Percentiles rank a stretch among this genome's conserved stretches.
phyloP scores from a whole-genome alignment of 2,113 vertebrate genomes.

The Poeciliopsis retropinna region DNA sequence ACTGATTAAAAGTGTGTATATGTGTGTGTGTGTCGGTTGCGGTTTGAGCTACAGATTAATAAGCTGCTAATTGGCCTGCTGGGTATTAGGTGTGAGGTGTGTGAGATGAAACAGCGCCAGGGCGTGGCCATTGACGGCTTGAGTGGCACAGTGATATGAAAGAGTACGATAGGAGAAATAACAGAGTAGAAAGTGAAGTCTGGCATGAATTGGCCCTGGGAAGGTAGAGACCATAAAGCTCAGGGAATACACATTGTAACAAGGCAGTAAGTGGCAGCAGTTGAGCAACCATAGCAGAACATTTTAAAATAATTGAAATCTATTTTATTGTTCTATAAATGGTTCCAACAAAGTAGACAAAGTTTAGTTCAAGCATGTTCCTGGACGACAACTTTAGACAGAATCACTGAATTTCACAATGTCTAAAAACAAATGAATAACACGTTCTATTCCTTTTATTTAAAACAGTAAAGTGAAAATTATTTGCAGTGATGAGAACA shows the following conservation, averaged over 20 bases:
- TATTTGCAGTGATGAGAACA: no score
- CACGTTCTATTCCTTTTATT: no score
- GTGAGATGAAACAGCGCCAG: conserved; percentile 48
- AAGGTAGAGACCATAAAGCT: conserved; percentile 4
- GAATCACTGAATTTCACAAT: no score
- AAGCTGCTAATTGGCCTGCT: conserved; percentile 78
- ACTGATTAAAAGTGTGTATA: conserved; percentile 26
- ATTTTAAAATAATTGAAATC: not conserved
- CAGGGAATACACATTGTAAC: not conserved
- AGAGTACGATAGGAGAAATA: conserved; percentile 15
- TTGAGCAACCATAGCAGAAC: conserved; percentile 15
- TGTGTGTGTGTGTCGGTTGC: conserved; percentile 49
- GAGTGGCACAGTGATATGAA: conserved; percentile 41
- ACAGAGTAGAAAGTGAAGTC: not conserved
- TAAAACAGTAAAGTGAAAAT: no score
- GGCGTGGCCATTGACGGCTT: conserved; percentile 30
- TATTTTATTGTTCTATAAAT: not conserved
- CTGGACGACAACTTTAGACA: not conserved
- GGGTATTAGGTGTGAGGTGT: conserved; percentile 67
- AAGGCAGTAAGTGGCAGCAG: conserved; percentile 15
- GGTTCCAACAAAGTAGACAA: not conserved
- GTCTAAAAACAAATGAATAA: no score
- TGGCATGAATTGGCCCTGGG: not conserved
- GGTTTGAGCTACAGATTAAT: conserved; percentile 75
- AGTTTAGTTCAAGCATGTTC: not conserved